Conservation (phyloP, 2,797 vertebrate genomes). For the Catostomus latipinnis region DNA sequence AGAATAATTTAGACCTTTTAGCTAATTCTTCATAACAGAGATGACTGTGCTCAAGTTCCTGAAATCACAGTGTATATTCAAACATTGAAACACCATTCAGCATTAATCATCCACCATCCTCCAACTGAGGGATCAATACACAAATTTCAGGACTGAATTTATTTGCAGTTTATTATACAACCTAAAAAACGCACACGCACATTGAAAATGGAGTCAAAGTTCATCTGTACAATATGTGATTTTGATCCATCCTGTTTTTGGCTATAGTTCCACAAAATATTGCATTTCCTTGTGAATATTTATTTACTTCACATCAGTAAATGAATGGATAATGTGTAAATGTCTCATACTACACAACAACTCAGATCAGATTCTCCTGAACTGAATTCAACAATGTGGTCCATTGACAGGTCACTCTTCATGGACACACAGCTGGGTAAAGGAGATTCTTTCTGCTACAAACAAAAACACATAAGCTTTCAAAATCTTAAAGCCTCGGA, state of each 20-base stretch:
- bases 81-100: too few species aligned
- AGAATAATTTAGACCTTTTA: not conserved
- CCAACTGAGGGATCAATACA: too few species aligned
- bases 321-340: not conserved
- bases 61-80: not conserved
- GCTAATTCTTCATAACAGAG: not conserved
- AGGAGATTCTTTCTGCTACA: not conserved
- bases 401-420: not conserved
- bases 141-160: too few species aligned
- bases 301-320: not conserved
- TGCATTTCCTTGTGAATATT: not conserved
- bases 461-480: not conserved
- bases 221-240: not conserved
- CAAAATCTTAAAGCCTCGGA: not conserved
- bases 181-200: not conserved
- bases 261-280: not conserved
- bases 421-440: not conserved
- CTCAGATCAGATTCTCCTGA: not conserved
- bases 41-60: not conserved
- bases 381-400: not conserved
- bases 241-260: not conserved
- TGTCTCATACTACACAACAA: not conserved
- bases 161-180: too few species aligned
- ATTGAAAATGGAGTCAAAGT: not conserved
- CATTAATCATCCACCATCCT: too few species aligned